A percentile compares a stretch with the other conserved stretches of the same genome.
Conservation (phyloP, 2,113 vertebrate genomes). For the Xenopus borealis region DNA sequence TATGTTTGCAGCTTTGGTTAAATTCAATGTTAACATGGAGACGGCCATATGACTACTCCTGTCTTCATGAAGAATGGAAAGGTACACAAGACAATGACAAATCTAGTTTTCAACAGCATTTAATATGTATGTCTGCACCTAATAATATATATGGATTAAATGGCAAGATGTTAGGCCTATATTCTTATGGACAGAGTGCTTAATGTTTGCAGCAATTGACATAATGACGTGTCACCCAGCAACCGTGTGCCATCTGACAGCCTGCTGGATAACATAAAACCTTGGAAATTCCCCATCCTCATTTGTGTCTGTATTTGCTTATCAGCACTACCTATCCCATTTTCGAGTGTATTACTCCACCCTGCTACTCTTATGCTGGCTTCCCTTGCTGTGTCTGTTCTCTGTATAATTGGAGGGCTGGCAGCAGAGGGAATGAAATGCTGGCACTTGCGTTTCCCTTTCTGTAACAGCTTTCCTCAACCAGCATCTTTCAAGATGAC, state of each 20-base stretch:
- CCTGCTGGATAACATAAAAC: background rate
- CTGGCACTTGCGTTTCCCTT: background rate
- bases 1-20: too few relatives aligned
- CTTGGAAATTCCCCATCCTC: background rate
- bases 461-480: background rate
- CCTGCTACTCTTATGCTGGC: background rate
- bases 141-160: too few relatives aligned
- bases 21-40: too few relatives aligned
- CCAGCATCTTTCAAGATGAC: constrained; percentile 14
- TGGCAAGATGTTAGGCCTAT: too few relatives aligned
- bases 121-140: too few relatives aligned
- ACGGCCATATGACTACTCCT: too few relatives aligned
- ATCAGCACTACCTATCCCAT: background rate
- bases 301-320: background rate
- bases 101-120: too few relatives aligned
- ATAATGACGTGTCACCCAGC: background rate
- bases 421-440: background rate
- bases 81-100: too few relatives aligned
- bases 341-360: background rate
- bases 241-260: background rate
- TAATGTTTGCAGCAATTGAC: too few relatives aligned
- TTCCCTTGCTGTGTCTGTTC: background rate
- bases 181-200: background rate
- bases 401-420: background rate
- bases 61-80: too few relatives aligned